Percentiles rank a stretch among this genome's conserved stretches.
phyloP scores from a whole-genome alignment of 2,888 invertebrate genomes.

The Drosophila yooni region DNA sequence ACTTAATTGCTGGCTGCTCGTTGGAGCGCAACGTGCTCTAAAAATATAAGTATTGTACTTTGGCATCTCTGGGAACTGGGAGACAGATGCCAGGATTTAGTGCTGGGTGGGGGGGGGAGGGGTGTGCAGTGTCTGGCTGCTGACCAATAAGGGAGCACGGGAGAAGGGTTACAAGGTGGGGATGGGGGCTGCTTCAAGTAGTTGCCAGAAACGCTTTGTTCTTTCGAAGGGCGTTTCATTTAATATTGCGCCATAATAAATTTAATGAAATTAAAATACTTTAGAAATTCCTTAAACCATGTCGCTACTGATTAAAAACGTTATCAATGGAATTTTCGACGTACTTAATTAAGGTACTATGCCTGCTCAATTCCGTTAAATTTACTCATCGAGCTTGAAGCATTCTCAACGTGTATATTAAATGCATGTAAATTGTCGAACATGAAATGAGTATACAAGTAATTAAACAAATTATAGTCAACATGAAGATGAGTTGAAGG shows the following conservation, averaged over 20 bases:
- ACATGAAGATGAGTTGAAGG: not conserved
- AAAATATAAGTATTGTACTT: conserved; percentile 37
- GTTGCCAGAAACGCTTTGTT: conserved; percentile 38
- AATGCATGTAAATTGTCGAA: not conserved
- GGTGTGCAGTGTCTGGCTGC: conserved; percentile 22
- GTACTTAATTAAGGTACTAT: not conserved
- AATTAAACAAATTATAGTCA: not conserved
- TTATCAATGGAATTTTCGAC: not conserved
- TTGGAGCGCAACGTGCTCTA: conserved; percentile 41
- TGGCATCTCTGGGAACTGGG: conserved; percentile 2
- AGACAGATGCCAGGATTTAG: conserved; percentile 5
- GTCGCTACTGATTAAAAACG: conserved; percentile 32
- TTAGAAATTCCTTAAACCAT: conserved; percentile 19
- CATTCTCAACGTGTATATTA: not conserved
- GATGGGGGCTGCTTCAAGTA: conserved; percentile 17
- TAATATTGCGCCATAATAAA: conserved; percentile 31
- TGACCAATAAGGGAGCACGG: conserved; percentile 33
- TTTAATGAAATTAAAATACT: conserved; percentile 36
- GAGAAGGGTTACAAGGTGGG: not conserved
- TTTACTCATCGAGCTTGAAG: not conserved
- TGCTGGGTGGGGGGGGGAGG: not conserved
- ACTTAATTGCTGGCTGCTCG: conserved; percentile 73
- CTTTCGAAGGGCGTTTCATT: conserved; percentile 28
- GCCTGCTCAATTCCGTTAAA: not conserved
- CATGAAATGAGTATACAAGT: not conserved